Conservation (phyloP, 1,140 invertebrate genomes). For the Drosophila jambulina region DNA sequence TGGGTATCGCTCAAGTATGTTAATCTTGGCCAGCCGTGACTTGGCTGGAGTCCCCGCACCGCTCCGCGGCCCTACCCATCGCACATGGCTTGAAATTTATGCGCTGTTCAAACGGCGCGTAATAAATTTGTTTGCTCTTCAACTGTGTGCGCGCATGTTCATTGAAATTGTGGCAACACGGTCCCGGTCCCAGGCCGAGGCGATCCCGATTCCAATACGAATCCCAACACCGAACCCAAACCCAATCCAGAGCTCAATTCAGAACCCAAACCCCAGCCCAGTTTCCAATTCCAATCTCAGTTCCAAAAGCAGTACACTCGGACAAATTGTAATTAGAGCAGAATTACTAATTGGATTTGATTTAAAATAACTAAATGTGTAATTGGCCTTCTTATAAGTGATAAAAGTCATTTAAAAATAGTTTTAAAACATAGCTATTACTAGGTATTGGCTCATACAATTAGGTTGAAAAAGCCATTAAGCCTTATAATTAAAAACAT, state of each 20-base stretch:
- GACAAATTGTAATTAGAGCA: constrained; percentile 6
- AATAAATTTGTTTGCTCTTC: constrained; percentile 84
- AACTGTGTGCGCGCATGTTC: constrained; percentile 81
- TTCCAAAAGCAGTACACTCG: constrained; percentile 28
- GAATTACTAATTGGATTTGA: background rate
- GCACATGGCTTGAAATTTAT: constrained; percentile 70
- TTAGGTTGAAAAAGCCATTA: no score
- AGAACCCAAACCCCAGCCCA: constrained; percentile 22
- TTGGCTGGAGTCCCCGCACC: constrained; percentile 27
- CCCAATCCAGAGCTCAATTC: constrained; percentile 12
- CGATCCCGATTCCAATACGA: constrained; percentile 32
- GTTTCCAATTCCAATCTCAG: constrained; percentile 42
- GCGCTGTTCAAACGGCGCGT: constrained; percentile 83
- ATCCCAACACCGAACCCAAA: constrained; percentile 32
- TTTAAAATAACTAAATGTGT: background rate
- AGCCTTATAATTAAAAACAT: background rate
- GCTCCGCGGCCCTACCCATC: constrained; percentile 3
- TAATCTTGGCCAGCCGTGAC: constrained; percentile 73
- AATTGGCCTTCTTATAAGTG: no score
- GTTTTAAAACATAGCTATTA: no score
- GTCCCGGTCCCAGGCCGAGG: constrained; percentile 4
- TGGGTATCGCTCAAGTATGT: constrained; percentile 61
- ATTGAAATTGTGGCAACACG: constrained; percentile 69
- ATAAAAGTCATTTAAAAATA: no score
- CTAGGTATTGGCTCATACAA: background rate